A percentile compares a stretch with the other conserved stretches of the same genome.
Evolutionary conservation across 1,140 invertebrate genomes (phyloP).

Genomic region (Zeugodacus cucurbitae): DNA sequence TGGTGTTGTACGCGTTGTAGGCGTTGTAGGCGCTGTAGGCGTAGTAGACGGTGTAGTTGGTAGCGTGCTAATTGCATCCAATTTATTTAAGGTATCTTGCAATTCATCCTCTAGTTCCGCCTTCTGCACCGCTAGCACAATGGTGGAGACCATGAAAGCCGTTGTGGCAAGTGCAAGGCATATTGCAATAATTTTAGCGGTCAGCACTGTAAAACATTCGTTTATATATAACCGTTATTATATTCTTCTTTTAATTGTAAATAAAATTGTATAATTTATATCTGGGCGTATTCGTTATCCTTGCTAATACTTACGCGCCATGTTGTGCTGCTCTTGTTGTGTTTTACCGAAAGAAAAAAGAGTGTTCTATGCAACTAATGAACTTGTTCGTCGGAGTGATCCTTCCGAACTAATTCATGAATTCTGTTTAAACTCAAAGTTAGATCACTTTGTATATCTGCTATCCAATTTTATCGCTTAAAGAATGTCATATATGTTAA

Average conservation of each 20-base stretch:
- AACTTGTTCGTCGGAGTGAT: background rate
- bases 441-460: background rate
- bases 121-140: conserved; percentile 64
- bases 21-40: background rate
- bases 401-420: background rate
- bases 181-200: conserved; percentile 58
- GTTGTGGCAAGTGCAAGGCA: conserved; percentile 56
- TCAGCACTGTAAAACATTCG: conserved; percentile 55
- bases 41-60: background rate
- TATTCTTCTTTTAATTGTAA: background rate
- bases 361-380: background rate
- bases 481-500: background rate
- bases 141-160: conserved; percentile 66
- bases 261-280: background rate
- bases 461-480: background rate
- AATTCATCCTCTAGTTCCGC: conserved; percentile 55
- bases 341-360: background rate
- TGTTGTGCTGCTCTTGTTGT: background rate
- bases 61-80: conserved; percentile 48
- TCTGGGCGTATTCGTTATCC: too few species aligned
- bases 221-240: background rate
- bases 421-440: background rate
- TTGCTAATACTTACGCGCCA: conserved; percentile 27
- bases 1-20: background rate
- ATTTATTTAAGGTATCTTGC: conserved; percentile 57